Conservation (phyloP, 2,797 vertebrate species). For the Notamacropus eugenii region DNA sequence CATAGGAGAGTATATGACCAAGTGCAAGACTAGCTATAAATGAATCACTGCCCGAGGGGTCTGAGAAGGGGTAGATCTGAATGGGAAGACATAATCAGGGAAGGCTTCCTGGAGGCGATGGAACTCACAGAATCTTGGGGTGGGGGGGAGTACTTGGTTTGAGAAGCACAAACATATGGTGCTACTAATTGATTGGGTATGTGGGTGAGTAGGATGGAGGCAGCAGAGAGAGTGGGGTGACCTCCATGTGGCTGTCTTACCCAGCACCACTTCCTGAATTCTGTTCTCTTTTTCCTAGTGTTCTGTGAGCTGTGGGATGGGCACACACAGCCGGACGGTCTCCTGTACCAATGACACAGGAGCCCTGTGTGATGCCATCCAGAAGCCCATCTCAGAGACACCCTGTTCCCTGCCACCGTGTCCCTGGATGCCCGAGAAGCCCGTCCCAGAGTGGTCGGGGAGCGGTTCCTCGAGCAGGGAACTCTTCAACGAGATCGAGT, state of each 20-base stretch:
- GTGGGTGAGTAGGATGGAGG: not conserved
- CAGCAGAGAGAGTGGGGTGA: too few species aligned
- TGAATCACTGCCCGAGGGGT: not conserved
- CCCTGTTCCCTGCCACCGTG: slow-evolving; percentile 86
- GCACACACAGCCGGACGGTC: slow-evolving; percentile 86
- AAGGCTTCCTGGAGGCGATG: not conserved
- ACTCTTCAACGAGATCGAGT: slow-evolving; percentile 90
- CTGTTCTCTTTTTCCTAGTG: slow-evolving; percentile 85
- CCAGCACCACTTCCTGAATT: rapidly evolving
- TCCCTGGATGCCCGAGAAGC: slow-evolving; percentile 69
- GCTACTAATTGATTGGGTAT: not conserved
- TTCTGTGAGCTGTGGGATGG: slow-evolving; percentile 90
- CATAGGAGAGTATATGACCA: not conserved
- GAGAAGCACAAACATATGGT: not conserved
- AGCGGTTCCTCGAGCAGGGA: slow-evolving; percentile 93
- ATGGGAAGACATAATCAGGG: not conserved
- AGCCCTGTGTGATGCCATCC: slow-evolving; percentile 84
- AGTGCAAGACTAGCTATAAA: not conserved
- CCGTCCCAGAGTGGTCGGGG: slow-evolving; percentile 89
- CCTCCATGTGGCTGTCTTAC: too few species aligned
- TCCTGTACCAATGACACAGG: slow-evolving; percentile 88
- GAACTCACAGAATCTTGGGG: not conserved
- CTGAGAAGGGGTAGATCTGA: not conserved
- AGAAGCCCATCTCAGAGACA: slow-evolving; percentile 80
- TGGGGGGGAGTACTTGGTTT: too few species aligned